Conservation (phyloP, 2,888 invertebrate genomes). For the Temnothorax ravouxi region DNA sequence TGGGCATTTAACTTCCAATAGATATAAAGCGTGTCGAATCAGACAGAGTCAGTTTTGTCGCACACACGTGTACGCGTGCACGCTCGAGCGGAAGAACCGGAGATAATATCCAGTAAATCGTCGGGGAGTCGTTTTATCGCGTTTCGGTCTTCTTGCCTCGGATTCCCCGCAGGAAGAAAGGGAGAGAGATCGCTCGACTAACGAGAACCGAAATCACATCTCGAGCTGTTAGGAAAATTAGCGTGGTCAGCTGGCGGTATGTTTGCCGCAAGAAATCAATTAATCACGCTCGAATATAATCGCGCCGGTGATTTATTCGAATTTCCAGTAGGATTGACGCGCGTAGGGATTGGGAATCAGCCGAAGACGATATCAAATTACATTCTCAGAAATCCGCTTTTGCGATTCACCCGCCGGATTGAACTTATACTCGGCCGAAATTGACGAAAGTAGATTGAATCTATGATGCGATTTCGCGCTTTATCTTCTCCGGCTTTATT, state of each 20-base stretch:
- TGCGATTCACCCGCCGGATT: constrained; percentile 29
- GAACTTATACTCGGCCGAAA: constrained; percentile 13
- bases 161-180: constrained; percentile 8
- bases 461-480: constrained; percentile 42
- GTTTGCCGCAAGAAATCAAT: constrained; percentile 59
- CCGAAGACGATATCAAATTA: constrained; percentile 63
- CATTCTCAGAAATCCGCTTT: constrained; percentile 55
- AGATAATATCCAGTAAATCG: constrained; percentile 81
- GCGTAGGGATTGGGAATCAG: constrained; percentile 50
- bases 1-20: constrained; percentile 13
- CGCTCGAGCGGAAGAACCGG: constrained; percentile 78
- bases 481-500: constrained; percentile 31
- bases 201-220: constrained; percentile 67
- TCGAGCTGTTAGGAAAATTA: constrained; percentile 55
- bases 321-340: constrained; percentile 39
- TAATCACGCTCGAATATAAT: constrained; percentile 55
- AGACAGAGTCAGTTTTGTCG: constrained; percentile 38
- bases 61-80: constrained; percentile 58
- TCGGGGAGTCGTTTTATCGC: constrained; percentile 70
- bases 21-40: constrained; percentile 37
- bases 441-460: constrained; percentile 46
- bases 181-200: constrained; percentile 20
- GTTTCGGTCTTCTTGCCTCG: constrained; percentile 55
- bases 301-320: constrained; percentile 56
- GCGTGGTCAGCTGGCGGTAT: constrained; percentile 66